These are phyloP conservation scores for Acridotheres tristis DNA, from an alignment of 2,797 vertebrate species.

Conservation along the genomic window DNA sequence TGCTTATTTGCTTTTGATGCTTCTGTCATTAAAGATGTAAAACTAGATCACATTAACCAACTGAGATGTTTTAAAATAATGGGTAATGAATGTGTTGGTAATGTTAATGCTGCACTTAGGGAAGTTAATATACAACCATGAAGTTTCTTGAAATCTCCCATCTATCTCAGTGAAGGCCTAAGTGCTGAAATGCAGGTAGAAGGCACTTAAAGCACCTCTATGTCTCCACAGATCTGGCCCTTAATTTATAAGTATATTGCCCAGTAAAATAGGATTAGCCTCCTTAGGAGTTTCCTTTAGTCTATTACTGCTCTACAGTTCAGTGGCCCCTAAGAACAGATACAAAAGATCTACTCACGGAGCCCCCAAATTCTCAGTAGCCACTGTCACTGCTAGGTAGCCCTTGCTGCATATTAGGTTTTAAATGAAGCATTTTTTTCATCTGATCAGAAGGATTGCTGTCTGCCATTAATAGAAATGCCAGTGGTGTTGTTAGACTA, in stretches of 20 bases:
- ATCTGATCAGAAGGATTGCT: slow-evolving; percentile 12
- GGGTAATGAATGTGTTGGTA: neutral
- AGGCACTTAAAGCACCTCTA: neutral
- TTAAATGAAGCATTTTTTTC: neutral
- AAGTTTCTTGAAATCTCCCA: neutral
- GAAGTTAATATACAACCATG: neutral
- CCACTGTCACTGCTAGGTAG: neutral
- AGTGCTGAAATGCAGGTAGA: neutral
- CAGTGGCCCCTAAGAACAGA: neutral
- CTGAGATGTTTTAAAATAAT: neutral
- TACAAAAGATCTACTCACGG: neutral
- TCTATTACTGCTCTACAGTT: neutral
- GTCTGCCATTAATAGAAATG: slow-evolving; percentile 43
- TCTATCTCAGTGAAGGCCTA: neutral
- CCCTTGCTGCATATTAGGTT: neutral
- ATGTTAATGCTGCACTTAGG: neutral
- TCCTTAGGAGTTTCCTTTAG: neutral
- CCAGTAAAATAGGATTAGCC: neutral
- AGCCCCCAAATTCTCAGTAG: neutral
- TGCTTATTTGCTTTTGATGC: neutral
- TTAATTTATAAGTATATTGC: neutral
- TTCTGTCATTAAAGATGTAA: neutral
- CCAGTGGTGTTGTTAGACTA: slow-evolving; percentile 6
- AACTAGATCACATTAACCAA: neutral
- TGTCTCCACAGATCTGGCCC: neutral